Conservation (phyloP, 2,888 invertebrate species). For the Drosophila prolongata region DNA sequence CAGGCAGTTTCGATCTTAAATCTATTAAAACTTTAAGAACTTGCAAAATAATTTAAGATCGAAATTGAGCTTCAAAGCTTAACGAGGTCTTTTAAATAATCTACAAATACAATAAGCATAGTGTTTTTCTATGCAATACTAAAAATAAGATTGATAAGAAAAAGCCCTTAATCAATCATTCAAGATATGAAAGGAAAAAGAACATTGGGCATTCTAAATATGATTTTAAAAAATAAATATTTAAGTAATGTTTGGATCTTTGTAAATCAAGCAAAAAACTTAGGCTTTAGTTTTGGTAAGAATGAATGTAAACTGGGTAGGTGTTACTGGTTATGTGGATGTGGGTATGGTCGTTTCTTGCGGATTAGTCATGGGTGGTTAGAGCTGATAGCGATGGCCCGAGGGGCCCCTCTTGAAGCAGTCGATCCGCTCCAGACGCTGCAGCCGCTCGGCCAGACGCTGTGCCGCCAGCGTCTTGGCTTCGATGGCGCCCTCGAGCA, state of each 20-base stretch:
- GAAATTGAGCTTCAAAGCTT: neutral
- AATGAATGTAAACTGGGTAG: neutral
- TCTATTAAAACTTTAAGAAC: too few species aligned
- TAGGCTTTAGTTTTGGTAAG: neutral
- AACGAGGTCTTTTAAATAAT: too few species aligned
- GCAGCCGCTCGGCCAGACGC: constrained; percentile 72
- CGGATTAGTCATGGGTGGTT: constrained; percentile 26
- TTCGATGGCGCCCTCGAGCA: constrained; percentile 71
- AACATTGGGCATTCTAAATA: too few species aligned
- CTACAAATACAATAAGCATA: too few species aligned
- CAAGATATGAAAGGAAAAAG: too few species aligned
- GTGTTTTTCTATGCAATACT: too few species aligned
- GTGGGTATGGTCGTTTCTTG: neutral
- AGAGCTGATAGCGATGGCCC: constrained; percentile 29
- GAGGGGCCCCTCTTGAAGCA: constrained; percentile 55
- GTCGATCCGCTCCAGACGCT: constrained; percentile 62
- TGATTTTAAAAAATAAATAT: neutral
- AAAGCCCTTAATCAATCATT: too few species aligned
- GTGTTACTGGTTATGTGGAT: neutral
- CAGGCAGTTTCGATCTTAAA: too few species aligned
- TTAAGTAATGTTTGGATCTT: neutral
- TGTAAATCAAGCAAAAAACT: neutral
- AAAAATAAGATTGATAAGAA: too few species aligned
- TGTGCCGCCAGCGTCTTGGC: constrained; percentile 68
- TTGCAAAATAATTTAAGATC: too few species aligned